These are phyloP conservation scores for Pseudopodoces humilis DNA, from an alignment of 2,113 vertebrate species.

Conservation along the genomic window DNA sequence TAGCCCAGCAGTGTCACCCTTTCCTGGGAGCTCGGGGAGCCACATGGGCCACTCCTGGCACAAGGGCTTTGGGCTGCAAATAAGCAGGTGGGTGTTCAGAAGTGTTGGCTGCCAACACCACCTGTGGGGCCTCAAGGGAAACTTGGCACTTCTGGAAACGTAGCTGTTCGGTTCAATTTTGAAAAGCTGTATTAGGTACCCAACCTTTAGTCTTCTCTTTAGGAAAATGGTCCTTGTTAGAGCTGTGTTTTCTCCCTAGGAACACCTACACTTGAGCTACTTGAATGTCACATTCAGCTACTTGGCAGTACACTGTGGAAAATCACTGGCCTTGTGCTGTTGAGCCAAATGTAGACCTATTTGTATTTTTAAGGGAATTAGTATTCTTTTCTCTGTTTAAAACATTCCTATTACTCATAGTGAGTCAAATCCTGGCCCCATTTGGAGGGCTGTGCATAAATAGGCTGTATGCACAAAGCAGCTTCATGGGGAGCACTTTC, in stretches of 20 bases:
- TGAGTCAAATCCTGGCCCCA: slow-evolving; percentile 25
- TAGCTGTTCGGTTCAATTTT: not conserved
- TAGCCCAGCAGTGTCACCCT: not conserved
- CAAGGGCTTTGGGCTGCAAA: not conserved
- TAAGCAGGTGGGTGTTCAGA: not conserved
- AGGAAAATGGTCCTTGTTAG: not conserved
- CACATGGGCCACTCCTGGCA: not conserved
- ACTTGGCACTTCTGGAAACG: not conserved
- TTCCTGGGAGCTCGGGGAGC: not conserved
- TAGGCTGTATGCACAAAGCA: not conserved
- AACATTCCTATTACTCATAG: slow-evolving; percentile 24
- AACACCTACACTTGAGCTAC: slow-evolving; percentile 35
- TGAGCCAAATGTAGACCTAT: slow-evolving; percentile 17
- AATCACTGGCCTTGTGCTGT: slow-evolving; percentile 17
- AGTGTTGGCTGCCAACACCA: slow-evolving; percentile 6
- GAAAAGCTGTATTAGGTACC: not conserved
- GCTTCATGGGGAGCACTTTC: not conserved
- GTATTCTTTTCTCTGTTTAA: slow-evolving; percentile 19
- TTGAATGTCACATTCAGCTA: slow-evolving; percentile 16
- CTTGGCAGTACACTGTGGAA: slow-evolving; percentile 9
- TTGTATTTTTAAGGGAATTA: slow-evolving; percentile 30
- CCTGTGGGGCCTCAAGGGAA: not conserved
- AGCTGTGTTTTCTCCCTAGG: not conserved
- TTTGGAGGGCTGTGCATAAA: not conserved
- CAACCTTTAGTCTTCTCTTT: not conserved